Evolutionary conservation across 2,888 invertebrate genomes (phyloP).

Genomic region (Pristionchus maxplancki): DNA sequence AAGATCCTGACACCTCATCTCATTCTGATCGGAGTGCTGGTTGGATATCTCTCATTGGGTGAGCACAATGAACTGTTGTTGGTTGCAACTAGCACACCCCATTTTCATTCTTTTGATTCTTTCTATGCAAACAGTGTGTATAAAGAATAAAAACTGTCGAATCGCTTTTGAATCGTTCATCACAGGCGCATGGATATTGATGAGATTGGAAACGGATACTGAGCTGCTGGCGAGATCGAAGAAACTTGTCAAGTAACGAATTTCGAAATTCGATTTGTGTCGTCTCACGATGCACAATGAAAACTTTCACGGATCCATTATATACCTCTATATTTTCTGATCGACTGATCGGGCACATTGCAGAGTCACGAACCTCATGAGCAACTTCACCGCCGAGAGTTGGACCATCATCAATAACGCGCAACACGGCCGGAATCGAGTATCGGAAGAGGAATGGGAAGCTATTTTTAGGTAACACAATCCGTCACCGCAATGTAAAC

Average conservation of each 20-base stretch:
- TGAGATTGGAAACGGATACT: conserved; percentile 75
- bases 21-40: conserved; percentile 75
- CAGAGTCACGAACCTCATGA: conserved; percentile 73
- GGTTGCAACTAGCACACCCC: no score
- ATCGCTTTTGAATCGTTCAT: neutral
- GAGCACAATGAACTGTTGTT: neutral
- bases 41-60: conserved; percentile 76
- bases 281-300: no score
- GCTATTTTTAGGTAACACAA: conserved; percentile 63
- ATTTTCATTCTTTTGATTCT: neutral
- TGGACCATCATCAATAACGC: conserved; percentile 72
- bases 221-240: conserved; percentile 68
- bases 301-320: no score
- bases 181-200: conserved; percentile 72
- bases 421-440: conserved; percentile 67
- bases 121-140: neutral
- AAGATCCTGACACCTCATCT: conserved; percentile 74
- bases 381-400: conserved; percentile 74
- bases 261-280: no score
- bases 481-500: neutral
- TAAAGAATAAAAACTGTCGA: neutral
- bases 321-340: no score
- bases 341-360: no score
- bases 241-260: conserved; percentile 64
- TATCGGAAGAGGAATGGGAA: conserved; percentile 71